Conservation (phyloP, 1,140 invertebrate genomes). For the Eriosoma lanigerum region DNA sequence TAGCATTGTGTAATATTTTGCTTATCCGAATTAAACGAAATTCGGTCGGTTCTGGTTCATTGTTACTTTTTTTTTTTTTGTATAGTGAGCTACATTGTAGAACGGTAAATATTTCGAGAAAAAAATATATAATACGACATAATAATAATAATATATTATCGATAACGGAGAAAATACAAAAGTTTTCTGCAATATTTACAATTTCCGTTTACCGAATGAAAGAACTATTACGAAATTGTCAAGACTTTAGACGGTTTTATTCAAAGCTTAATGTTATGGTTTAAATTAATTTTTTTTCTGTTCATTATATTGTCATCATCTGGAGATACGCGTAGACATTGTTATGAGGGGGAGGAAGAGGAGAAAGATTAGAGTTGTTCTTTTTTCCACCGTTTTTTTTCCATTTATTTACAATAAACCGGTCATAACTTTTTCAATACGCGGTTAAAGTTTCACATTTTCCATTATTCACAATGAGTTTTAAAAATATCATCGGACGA, state of each 20-base stretch:
- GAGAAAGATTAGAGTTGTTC: neutral
- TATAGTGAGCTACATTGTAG: too few relatives aligned
- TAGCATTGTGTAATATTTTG: too few relatives aligned
- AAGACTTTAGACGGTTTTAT: neutral
- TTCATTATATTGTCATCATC: neutral
- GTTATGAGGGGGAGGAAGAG: too few relatives aligned
- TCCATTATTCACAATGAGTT: neutral
- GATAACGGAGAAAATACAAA: neutral
- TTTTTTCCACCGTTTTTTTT: neutral
- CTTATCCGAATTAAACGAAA: too few relatives aligned
- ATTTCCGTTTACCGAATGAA: neutral
- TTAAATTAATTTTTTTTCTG: slow-evolving; percentile 1
- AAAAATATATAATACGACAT: too few relatives aligned
- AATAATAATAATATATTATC: too few relatives aligned
- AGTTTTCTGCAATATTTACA: neutral
- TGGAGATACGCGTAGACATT: neutral
- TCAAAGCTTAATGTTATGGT: neutral
- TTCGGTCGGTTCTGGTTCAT: too few relatives aligned
- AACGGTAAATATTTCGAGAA: too few relatives aligned
- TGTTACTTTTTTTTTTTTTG: too few relatives aligned
- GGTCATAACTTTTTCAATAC: slow-evolving; percentile 10
- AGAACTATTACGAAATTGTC: neutral
- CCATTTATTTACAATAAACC: slow-evolving; percentile 6
- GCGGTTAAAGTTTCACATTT: neutral
- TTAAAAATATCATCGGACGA: neutral